phyloP scores from a whole-genome alignment of 2,888 invertebrate species.

The Neoaliturus tenellus region DNA sequence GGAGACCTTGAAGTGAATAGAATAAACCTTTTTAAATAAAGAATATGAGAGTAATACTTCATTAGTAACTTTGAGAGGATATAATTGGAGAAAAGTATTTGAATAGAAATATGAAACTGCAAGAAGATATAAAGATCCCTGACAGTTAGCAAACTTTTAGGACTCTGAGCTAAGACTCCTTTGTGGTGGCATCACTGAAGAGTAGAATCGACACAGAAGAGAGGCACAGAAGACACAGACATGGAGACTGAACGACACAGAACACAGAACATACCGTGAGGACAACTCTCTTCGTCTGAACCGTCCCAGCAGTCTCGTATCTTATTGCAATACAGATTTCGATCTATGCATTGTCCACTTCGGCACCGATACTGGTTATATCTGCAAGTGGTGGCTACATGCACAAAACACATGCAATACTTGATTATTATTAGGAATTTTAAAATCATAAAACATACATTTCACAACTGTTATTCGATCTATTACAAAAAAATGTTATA shows the following conservation, averaged over 20 bases:
- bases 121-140: too few species aligned
- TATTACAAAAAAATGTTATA: too few species aligned
- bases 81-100: too few species aligned
- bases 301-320: slow-evolving; percentile 75
- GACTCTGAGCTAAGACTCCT: too few species aligned
- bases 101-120: too few species aligned
- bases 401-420: slow-evolving; percentile 29
- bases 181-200: background rate
- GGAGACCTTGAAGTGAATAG: too few species aligned
- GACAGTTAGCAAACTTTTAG: too few species aligned
- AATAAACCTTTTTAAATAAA: too few species aligned
- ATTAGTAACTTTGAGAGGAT: too few species aligned
- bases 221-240: background rate
- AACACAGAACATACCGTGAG: slow-evolving; percentile 69
- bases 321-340: slow-evolving; percentile 74
- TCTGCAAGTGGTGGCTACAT: slow-evolving; percentile 47
- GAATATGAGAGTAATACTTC: too few species aligned
- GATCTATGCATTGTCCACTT: slow-evolving; percentile 78
- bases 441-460: slow-evolving; percentile 14
- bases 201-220: background rate
- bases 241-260: slow-evolving; percentile 23
- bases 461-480: background rate
- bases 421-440: background rate
- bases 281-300: slow-evolving; percentile 76
- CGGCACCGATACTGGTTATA: slow-evolving; percentile 78